These are phyloP conservation scores for Leptopilina drosophilae DNA, from an alignment of 2,888 invertebrate genomes.

Conservation along the genomic window DNA sequence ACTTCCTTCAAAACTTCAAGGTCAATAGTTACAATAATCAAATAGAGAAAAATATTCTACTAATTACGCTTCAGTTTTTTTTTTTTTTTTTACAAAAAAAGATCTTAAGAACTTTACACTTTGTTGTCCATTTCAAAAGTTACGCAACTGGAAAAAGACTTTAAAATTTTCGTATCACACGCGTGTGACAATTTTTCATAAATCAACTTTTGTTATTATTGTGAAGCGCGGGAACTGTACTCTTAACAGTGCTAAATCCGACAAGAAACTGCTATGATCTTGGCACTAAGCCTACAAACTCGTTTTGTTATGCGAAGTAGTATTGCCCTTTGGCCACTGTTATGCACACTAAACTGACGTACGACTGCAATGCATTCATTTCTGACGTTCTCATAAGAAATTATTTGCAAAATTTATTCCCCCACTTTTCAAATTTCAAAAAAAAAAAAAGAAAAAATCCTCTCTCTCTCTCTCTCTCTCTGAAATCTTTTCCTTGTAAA, in stretches of 20 bases:
- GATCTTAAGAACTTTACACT: not conserved
- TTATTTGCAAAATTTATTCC: not conserved
- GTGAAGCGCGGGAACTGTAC: conserved; percentile 44
- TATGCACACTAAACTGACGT: conserved; percentile 59
- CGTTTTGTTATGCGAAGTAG: conserved; percentile 63
- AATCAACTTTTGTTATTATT: not conserved
- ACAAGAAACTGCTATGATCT: conserved; percentile 66
- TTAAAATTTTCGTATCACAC: not conserved
- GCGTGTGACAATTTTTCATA: not conserved
- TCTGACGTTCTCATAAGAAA: conserved; percentile 49
- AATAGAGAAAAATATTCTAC: not conserved
- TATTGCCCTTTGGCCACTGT: conserved; percentile 68
- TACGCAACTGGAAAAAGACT: not conserved
- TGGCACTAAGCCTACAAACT: conserved; percentile 63
- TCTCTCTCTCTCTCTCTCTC: not conserved
- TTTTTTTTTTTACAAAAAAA: not conserved
- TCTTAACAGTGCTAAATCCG: conserved; percentile 60
- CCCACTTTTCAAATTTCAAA: not conserved
- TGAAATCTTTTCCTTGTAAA: not conserved
- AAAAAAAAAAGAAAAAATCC: not conserved
- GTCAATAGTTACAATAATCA: too few relatives aligned
- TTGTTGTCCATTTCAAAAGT: not conserved
- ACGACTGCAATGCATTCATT: conserved; percentile 47
- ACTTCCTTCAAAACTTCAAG: too few relatives aligned
- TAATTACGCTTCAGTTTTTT: not conserved